Evolutionary conservation across 2,113 vertebrate genomes (phyloP).

Genomic region (Vidua chalybeata): DNA sequence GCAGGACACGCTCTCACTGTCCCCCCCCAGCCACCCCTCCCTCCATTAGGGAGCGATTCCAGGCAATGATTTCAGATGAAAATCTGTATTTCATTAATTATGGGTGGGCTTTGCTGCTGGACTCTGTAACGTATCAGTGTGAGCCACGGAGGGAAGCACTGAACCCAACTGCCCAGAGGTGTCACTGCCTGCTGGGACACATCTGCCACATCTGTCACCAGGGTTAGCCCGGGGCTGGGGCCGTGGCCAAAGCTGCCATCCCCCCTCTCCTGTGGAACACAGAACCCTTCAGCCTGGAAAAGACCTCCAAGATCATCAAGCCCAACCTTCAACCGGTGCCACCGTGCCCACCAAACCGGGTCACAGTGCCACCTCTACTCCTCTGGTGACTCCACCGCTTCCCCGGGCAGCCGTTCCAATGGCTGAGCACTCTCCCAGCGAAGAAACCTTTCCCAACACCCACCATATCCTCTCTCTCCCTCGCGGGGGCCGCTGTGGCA

Average conservation of each 20-base stretch:
- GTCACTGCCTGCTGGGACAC: neutral
- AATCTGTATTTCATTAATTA: conserved; percentile 75
- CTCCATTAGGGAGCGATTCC: conserved; percentile 39
- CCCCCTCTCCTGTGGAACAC: neutral
- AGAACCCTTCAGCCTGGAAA: neutral
- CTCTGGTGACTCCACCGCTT: neutral
- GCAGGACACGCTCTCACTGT: neutral
- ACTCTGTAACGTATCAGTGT: conserved; percentile 40
- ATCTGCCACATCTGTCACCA: neutral
- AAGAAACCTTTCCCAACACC: neutral
- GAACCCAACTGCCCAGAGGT: neutral
- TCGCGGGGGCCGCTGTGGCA: accelerated
- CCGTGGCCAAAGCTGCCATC: neutral
- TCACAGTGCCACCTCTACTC: neutral
- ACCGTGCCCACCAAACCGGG: neutral
- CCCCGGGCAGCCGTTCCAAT: neutral
- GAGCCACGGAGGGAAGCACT: neutral
- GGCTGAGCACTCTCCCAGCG: neutral
- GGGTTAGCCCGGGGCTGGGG: accelerated
- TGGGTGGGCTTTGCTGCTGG: conserved; percentile 51
- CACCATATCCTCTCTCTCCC: accelerated
- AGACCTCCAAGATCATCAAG: neutral
- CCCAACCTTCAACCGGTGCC: neutral
- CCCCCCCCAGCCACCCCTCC: neutral
- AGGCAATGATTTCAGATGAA: conserved; percentile 63